Evolutionary conservation across 2,113 vertebrate genomes (phyloP).

Genomic region (Scomber colias): DNA sequence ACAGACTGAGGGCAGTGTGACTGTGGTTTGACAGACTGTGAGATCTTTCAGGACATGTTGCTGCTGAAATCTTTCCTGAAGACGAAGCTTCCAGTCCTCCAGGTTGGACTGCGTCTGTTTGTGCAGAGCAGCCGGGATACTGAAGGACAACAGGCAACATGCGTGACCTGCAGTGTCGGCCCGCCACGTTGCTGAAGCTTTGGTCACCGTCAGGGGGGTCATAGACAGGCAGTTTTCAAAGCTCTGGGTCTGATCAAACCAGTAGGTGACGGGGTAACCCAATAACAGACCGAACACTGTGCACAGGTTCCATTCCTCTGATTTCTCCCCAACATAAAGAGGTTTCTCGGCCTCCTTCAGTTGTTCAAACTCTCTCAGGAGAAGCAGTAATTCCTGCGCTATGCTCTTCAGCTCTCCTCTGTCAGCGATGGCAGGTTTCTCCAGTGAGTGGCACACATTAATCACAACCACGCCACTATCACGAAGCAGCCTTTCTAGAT

Average conservation of each 20-base stretch:
- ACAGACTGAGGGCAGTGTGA: constrained; percentile 87
- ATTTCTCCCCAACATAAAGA: constrained; percentile 66
- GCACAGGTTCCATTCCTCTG: constrained; percentile 90
- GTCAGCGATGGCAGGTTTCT: constrained; percentile 75
- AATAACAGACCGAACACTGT: constrained; percentile 90
- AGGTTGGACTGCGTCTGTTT: constrained; percentile 69
- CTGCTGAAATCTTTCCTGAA: constrained; percentile 81
- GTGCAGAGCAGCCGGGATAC: constrained; percentile 87
- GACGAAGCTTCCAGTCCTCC: constrained; percentile 82
- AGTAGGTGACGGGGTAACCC: constrained; percentile 90
- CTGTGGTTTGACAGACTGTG: constrained; percentile 82
- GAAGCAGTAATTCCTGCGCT: constrained; percentile 73
- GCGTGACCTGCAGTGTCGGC: constrained; percentile 61
- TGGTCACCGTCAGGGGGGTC: constrained; percentile 88
- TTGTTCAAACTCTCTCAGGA: constrained; percentile 63
- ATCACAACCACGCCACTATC: constrained; percentile 70
- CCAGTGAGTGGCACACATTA: constrained; percentile 83
- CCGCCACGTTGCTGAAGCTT: constrained; percentile 80
- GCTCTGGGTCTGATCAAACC: constrained; percentile 82
- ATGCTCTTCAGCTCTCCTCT: constrained; percentile 65
- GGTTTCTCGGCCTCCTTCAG: constrained; percentile 50
- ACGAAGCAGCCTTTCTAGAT: constrained; percentile 74
- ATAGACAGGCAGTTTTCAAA: constrained; percentile 90
- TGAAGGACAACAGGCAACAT: constrained; percentile 91
- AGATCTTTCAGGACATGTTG: constrained; percentile 89